These are phyloP conservation scores for Acanthornis magna DNA, from an alignment of 2,797 vertebrate species.

Conservation along the genomic window DNA sequence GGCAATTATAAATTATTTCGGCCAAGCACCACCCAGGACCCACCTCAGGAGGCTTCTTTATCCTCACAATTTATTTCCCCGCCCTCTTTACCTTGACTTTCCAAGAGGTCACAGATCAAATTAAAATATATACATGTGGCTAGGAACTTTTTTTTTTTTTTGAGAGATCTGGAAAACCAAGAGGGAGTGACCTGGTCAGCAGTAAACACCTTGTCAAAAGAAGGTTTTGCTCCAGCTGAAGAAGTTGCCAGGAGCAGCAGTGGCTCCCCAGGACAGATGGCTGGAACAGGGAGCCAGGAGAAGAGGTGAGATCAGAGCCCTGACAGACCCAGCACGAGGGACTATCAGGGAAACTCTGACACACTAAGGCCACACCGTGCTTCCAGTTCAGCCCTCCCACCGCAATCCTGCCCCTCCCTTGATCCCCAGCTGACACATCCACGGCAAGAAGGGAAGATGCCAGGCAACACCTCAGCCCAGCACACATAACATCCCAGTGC, in stretches of 20 bases:
- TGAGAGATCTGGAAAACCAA: neutral
- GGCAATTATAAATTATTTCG: neutral
- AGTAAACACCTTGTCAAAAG: neutral
- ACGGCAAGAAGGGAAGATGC: neutral
- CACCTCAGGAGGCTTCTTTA: neutral
- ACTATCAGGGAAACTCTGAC: neutral
- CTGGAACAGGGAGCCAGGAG: neutral
- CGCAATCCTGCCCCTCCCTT: neutral
- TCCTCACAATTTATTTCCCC: neutral
- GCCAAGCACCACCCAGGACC: neutral
- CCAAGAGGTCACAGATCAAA: neutral
- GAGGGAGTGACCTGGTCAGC: neutral
- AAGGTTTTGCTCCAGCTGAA: neutral
- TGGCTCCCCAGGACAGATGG: neutral
- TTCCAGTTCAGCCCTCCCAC: neutral
- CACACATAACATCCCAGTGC: neutral
- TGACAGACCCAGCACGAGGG: neutral
- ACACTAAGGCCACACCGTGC: fast-evolving
- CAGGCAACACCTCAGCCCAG: neutral
- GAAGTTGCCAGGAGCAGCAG: neutral
- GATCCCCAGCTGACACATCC: neutral
- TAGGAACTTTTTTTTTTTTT: neutral
- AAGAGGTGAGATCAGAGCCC: neutral
- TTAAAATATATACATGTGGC: neutral
- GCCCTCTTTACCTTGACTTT: neutral